Conservation (phyloP, 2,113 vertebrate genomes). For the Ornithorhynchus anatinus region DNA sequence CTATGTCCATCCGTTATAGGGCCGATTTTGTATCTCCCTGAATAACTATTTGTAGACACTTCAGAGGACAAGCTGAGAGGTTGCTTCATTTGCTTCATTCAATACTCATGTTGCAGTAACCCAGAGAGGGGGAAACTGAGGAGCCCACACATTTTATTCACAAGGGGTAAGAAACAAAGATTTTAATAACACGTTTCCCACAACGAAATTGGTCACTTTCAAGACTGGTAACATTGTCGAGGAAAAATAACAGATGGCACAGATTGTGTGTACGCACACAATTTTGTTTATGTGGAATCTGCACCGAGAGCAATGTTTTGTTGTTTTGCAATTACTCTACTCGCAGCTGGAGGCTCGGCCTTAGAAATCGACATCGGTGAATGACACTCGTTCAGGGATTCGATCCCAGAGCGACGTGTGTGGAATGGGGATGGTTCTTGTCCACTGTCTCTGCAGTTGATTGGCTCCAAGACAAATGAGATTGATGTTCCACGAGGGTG, state of each 20-base stretch:
- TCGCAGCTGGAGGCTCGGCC: constrained; percentile 1
- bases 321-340: not conserved
- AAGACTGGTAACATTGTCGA: not conserved
- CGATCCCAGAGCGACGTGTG: not conserved
- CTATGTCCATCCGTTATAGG: no score
- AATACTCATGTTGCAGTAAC: no score
- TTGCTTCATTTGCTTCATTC: no score
- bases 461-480: no score
- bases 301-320: constrained; percentile 1
- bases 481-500: no score
- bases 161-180: no score
- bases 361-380: constrained; percentile 13
- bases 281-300: not conserved
- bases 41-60: no score
- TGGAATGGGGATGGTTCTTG: no score
- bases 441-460: no score
- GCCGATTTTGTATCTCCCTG: no score
- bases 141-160: not conserved
- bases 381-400: not conserved
- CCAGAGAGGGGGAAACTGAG: no score
- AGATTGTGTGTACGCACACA: not conserved
- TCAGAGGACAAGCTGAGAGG: no score
- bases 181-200: not conserved
- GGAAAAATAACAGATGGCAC: not conserved
- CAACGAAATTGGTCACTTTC: not conserved